Base-by-base conservation (phyloP, 2,797 vertebrate species). In the Cheirogaleus major region DNA sequence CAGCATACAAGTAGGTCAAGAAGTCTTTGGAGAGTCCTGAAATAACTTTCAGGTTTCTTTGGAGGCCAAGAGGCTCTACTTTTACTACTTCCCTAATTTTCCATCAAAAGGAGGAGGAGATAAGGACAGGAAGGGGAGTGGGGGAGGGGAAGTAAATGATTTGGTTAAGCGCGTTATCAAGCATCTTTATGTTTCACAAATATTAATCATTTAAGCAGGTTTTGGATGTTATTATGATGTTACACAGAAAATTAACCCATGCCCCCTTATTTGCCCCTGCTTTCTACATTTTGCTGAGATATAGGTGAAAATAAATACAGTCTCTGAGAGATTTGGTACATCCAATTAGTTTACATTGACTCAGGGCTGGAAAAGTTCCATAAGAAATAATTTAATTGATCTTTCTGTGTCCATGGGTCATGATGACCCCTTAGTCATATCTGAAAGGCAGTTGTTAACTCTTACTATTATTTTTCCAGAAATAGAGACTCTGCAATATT, bases 11-110 rank as follows among this genome's bases (percentile, higher is more conserved):
- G 94, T 96, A 97, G 97, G 96, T 96, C 95, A 96, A 93, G 88
- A 95, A 97, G 93, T 95, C 97, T 96, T 97, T 82, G 63, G 97
- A 97, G 97, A 97, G 83, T 82, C 95, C 92, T 87, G 94, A 97
- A 97, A 97, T 96, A 97, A 96, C 96, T 97, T 97, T 41, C 57
- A 88, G 72, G 96, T 96, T 93, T 90, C 96, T 97, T 96, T 87
- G 91, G 93, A 97, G 91, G 95, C 97, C 93, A 94, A 48, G 83
- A 92, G 78, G 70, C 89, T 96, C 83, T 57, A 94, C 89, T 89
- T 95, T 93, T 76, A 83, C 94, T 69, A 72, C 80, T 88, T 91
- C 30, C 65, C 89, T 89, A 70, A 59, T 95, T 97, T 96, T 72
- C 91, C 79, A 84, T 80, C 57, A 17, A 85, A 91, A 78, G 81